Evolutionary conservation across 2,888 invertebrate genomes (phyloP).

Genomic region (Gymnoscelis rufifasciata): DNA sequence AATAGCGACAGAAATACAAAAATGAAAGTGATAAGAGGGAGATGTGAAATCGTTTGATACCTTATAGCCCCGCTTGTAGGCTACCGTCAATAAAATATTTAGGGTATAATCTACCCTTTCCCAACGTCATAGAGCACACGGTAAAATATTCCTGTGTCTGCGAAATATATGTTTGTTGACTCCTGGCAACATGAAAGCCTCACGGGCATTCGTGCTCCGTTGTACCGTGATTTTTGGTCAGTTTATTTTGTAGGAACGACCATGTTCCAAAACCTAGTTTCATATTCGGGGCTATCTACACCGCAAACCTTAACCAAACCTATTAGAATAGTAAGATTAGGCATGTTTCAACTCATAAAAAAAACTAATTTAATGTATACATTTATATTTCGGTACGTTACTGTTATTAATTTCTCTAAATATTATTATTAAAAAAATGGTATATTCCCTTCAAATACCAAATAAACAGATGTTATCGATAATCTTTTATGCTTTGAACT

Average conservation of each 20-base stretch:
- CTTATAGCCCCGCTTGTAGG: constrained; percentile 3
- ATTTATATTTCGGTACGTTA: no score
- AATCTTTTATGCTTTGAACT: no score
- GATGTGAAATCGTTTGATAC: constrained; percentile 20
- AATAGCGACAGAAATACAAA: constrained; percentile 26
- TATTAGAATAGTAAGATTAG: no score
- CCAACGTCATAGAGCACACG: constrained; percentile 7
- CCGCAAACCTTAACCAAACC: no score
- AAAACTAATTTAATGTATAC: no score
- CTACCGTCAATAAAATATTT: constrained; percentile 6
- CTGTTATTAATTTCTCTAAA: no score
- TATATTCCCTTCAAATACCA: no score
- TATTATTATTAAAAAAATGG: no score
- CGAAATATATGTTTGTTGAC: constrained; percentile 12
- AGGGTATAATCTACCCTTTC: constrained; percentile 8
- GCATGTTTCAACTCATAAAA: no score
- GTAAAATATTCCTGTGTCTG: constrained; percentile 8
- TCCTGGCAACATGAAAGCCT: constrained; percentile 20
- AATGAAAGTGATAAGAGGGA: constrained; percentile 29
- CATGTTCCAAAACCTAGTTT: not conserved
- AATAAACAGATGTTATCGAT: no score
- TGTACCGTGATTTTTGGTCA: constrained; percentile 19
- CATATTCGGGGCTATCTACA: no score
- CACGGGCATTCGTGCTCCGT: constrained; percentile 15
- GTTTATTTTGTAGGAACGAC: constrained; percentile 20